Percentiles rank a stretch among this genome's conserved stretches.
Conservation (phyloP, 2,113 vertebrate genomes). For the Aldabrachelys gigantea region DNA sequence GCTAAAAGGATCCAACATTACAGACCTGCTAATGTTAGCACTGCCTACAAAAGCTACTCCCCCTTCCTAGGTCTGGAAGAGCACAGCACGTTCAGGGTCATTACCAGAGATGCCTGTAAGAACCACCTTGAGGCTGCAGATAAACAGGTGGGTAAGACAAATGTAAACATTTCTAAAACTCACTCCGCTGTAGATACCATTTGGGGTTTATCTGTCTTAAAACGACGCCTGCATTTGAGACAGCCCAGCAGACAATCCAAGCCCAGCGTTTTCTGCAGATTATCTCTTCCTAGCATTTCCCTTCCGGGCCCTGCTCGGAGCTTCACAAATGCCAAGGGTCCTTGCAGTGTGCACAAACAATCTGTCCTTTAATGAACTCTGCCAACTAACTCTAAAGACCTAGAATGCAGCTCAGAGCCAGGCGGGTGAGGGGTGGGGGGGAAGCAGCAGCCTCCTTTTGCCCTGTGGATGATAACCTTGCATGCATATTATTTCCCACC, state of each 20-base stretch:
- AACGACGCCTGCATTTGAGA: neutral
- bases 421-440: neutral
- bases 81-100: neutral
- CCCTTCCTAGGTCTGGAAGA: rapidly evolving
- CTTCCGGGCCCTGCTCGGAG: slow-evolving; percentile 17
- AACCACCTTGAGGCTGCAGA: neutral
- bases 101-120: neutral
- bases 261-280: neutral
- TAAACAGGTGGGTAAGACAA: neutral
- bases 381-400: neutral
- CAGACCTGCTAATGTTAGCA: neutral
- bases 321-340: slow-evolving; percentile 24
- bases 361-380: slow-evolving; percentile 47
- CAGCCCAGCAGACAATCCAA: rapidly evolving
- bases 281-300: slow-evolving; percentile 19
- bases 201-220: neutral
- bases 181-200: neutral
- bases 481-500: slow-evolving; percentile 59
- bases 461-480: slow-evolving; percentile 73
- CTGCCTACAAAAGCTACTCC: neutral
- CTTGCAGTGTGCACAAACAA: neutral
- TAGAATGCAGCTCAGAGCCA: neutral
- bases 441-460: slow-evolving; percentile 35
- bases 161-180: rapidly evolving
- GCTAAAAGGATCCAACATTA: slow-evolving; percentile 7